phyloP scores from a whole-genome alignment of 2,113 vertebrate genomes.

The Tragelaphus strepsiceros region DNA sequence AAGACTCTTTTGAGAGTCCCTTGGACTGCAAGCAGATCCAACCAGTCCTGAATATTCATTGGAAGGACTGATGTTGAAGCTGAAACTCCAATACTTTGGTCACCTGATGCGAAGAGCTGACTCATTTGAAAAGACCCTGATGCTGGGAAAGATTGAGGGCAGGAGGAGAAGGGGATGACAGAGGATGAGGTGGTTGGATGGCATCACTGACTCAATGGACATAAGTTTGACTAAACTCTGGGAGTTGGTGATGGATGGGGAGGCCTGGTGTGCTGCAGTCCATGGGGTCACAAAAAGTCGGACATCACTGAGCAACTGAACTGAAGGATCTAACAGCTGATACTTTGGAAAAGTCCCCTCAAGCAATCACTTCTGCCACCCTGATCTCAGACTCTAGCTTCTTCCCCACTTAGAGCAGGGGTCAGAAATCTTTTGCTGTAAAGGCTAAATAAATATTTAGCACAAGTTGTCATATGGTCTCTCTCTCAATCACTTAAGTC shows the following conservation, averaged over 20 bases:
- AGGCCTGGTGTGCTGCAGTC: not conserved
- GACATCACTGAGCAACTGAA: accelerated
- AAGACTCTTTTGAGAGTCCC: not conserved
- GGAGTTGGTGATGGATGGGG: not conserved
- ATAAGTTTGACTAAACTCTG: not conserved
- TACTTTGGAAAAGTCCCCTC: not conserved
- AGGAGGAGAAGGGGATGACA: not conserved
- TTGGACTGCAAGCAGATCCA: not conserved
- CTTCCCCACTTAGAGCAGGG: not conserved
- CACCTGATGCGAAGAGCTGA: not conserved
- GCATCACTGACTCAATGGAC: not conserved
- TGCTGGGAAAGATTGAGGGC: not conserved
- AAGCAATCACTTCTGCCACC: not conserved
- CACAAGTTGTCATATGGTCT: not conserved
- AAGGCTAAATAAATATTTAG: not conserved
- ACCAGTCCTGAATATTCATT: not conserved
- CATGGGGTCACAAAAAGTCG: accelerated
- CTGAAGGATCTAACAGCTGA: not conserved
- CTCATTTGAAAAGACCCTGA: not conserved
- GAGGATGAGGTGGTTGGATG: not conserved
- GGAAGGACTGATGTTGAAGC: not conserved
- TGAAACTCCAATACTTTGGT: not conserved
- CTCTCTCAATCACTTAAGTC: not conserved
- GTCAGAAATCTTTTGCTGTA: not conserved
- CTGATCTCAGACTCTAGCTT: not conserved